Evolutionary conservation across 2,797 vertebrate species (phyloP), one percentile per base, ranked within the genome.

Genomic region (Tiaroga cobitis): DNA sequence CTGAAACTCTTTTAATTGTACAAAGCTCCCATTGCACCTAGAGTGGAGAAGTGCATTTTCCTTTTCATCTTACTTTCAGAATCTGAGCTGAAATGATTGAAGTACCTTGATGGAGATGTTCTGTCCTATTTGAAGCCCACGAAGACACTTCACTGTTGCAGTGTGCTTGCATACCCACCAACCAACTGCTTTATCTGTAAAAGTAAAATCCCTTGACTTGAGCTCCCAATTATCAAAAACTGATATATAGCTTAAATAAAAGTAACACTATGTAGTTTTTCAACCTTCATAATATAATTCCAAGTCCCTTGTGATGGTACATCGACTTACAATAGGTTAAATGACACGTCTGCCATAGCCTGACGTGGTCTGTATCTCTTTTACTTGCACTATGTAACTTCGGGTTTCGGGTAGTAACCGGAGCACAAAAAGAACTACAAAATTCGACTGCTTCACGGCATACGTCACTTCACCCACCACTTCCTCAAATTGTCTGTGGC

Each of bases 1-100:
- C 88, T 88, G 88, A 76, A 91, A 90, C 87, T 85, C 86, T 74
- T 86, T 92, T 91, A 92, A 92, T 92, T 92, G 91, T 89, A 90
- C 68, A 68, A 81, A 51, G 65, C 88, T 91, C 91, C 89, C 90
- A 86, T 18, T 82, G 77, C 88, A 87, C 86, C 90, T 83, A 83
- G 56, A 88, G 88, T 86, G 86, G 89, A 85, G 21, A 76, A 76
- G 88, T 81, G 75, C n/a, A 77, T 77, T 54, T 83, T 54, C n/a
- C 75, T 49, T 78, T 86, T 85, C 39, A 87, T 83, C 67, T 82
- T 68, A 56, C 26, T 32, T 70, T 29, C 11, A 80, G 37, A 86
- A 78, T 79, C 65, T 80, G 69, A 87, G 37, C 21, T 46, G 75
- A 85, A 61, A 39, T 74, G 78, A 81, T 77, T 32, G 43, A 75